Evolutionary conservation across 2,797 vertebrate genomes (phyloP).

Genomic region (Prionace glauca): DNA sequence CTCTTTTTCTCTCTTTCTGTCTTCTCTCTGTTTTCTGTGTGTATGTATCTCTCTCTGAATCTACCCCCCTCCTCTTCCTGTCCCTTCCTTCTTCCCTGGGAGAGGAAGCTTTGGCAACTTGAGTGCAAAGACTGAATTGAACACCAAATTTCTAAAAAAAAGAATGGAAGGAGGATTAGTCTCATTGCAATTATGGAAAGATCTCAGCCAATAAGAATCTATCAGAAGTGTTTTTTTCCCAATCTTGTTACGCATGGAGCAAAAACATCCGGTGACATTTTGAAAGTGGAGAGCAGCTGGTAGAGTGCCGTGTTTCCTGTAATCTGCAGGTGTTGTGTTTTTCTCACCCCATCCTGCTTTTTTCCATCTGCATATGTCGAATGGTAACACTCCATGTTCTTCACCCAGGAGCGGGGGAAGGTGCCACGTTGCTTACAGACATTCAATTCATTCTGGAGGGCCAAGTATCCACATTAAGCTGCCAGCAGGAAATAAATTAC

Average conservation of each 20-base stretch:
- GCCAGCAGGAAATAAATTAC: background rate
- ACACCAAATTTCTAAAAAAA: background rate
- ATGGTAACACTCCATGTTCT: background rate
- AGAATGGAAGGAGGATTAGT: background rate
- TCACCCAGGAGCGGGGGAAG: conserved; percentile 1
- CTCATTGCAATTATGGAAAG: background rate
- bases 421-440: background rate
- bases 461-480: background rate
- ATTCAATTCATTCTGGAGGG: background rate
- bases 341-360: conserved; percentile 22
- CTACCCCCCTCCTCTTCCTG: background rate
- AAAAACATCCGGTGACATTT: conserved; percentile 33
- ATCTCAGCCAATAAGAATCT: background rate
- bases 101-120: background rate
- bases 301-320: conserved; percentile 3
- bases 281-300: conserved; percentile 29
- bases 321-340: conserved; percentile 26
- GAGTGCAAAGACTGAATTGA: background rate
- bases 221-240: background rate
- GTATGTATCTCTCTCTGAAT: no score
- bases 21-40: no score
- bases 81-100: background rate
- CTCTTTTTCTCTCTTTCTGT: no score
- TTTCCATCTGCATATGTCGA: background rate
- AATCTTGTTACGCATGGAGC: background rate